phyloP scores from a whole-genome alignment of 2,888 invertebrate species.

The Eupsilia transversa region DNA sequence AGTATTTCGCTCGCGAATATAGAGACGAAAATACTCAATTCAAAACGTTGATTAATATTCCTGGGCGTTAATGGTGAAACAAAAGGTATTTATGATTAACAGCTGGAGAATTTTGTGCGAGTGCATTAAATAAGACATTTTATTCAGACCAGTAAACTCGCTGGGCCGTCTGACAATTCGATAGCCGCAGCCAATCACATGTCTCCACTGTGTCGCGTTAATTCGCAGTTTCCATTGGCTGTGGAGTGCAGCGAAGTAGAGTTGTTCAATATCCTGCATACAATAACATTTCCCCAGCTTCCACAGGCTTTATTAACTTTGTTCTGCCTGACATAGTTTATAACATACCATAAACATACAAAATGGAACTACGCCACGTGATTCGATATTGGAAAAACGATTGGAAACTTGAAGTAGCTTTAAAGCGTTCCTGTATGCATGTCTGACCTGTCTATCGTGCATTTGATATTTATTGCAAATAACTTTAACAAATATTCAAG shows the following conservation, averaged over 20 bases:
- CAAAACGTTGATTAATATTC: background rate
- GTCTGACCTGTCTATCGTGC: background rate
- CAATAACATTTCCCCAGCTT: slow-evolving; percentile 22
- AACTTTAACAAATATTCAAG: slow-evolving; percentile 1
- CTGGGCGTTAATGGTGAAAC: background rate
- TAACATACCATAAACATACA: background rate
- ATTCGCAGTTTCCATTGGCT: slow-evolving; percentile 4
- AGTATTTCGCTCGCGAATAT: background rate
- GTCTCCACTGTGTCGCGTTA: slow-evolving; percentile 7
- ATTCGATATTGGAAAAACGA: slow-evolving; percentile 1
- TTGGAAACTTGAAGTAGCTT: slow-evolving; percentile 9
- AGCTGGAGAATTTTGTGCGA: background rate
- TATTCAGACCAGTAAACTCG: slow-evolving; percentile 6
- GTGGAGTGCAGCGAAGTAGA: slow-evolving; percentile 3
- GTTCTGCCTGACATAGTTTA: slow-evolving; percentile 6
- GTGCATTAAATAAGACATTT: slow-evolving; percentile 3
- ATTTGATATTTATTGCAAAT: slow-evolving; percentile 8
- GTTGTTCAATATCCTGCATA: slow-evolving; percentile 41
- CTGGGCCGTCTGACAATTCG: background rate
- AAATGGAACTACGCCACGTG: background rate
- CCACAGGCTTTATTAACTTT: slow-evolving; percentile 20
- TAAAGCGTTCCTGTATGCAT: slow-evolving; percentile 1
- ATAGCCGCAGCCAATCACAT: slow-evolving; percentile 6
- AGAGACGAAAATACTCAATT: background rate
- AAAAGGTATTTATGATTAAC: background rate